Base-by-base conservation (phyloP, 2,113 vertebrate species). In the Noctilio leporinus region DNA sequence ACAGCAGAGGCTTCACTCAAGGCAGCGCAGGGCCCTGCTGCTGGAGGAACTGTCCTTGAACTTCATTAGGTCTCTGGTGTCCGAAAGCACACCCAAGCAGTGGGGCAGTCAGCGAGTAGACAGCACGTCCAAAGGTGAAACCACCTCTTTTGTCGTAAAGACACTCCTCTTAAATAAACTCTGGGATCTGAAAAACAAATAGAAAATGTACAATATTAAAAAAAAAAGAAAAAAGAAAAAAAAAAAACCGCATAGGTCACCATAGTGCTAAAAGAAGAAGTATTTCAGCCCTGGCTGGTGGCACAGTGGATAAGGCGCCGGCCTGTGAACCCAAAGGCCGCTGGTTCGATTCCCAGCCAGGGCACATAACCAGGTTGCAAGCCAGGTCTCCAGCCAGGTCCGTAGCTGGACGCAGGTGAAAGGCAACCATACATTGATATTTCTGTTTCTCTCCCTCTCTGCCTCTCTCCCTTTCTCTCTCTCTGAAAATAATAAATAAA, bases 31-130 rank as follows among this genome's bases (percentile, higher is more conserved):
- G 89, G 92, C 10, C 70, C 96, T 14, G 75, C 96, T 70, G 89
- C 93, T 97, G 92, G 69, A 93, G 77, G 96, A 38, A 93, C 86
- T 97, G 97, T 96, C 76, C 65, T 97, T 97, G 95, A 98, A 97
- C 73, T 62, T 33, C 67, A 95, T 85, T 86, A 94, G 62, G 93
- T 77, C 89, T 78, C 28, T 65, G 55, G 69, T 81, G 80, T 96
- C 90, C 97, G 30, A 19, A 38, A 38, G 3, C 2, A 24, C 57
- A 38, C 85, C 64, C 57, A n/a, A 33, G n/a, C 3, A 2, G 49
- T 96, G 75, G 97, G 51, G 96, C 82, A 95, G 93, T 97, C 96
- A 98, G 95, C 0, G 6, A 92, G 85, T 96, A 92, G 64, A 45
- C 57, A 47, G 70, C 62, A 95, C 78, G 95, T 26, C 19, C 87